Evolutionary conservation across 2,888 invertebrate genomes (phyloP).

Genomic region (Notodonta dromedarius): DNA sequence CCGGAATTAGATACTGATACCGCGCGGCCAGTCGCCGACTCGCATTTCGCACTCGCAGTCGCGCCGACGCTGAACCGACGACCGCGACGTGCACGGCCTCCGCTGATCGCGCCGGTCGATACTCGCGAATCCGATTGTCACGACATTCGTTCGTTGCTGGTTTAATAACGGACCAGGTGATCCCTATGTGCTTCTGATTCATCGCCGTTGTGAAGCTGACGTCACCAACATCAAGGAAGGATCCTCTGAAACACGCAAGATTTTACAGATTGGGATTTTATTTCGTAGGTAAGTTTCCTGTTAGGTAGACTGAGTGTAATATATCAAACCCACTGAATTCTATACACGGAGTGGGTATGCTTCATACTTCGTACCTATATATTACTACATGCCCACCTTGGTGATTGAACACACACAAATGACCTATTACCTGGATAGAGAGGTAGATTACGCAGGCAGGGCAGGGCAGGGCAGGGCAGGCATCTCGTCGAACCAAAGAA

Average conservation of each 20-base stretch:
- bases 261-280: conserved; percentile 3
- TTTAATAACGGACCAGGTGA: conserved; percentile 27
- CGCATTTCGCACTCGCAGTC: conserved; percentile 33
- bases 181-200: conserved; percentile 18
- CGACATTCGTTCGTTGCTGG: conserved; percentile 29
- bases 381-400: neutral
- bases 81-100: conserved; percentile 28
- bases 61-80: conserved; percentile 29
- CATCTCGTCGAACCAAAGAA: too few species aligned
- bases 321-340: too few species aligned
- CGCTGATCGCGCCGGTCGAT: conserved; percentile 56
- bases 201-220: conserved; percentile 7
- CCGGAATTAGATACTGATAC: conserved; percentile 45
- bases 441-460: too few species aligned
- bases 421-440: too few species aligned
- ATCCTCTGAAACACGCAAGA: conserved; percentile 9
- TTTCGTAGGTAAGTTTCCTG: conserved; percentile 2
- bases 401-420: too few species aligned
- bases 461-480: too few species aligned
- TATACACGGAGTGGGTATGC: too few species aligned
- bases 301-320: neutral
- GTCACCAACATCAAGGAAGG: neutral
- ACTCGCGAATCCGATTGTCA: conserved; percentile 44
- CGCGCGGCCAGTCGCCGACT: conserved; percentile 41
- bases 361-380: too few species aligned